Conservation (phyloP, 2,888 invertebrate species). For the Ceratothoa steindachneri region DNA sequence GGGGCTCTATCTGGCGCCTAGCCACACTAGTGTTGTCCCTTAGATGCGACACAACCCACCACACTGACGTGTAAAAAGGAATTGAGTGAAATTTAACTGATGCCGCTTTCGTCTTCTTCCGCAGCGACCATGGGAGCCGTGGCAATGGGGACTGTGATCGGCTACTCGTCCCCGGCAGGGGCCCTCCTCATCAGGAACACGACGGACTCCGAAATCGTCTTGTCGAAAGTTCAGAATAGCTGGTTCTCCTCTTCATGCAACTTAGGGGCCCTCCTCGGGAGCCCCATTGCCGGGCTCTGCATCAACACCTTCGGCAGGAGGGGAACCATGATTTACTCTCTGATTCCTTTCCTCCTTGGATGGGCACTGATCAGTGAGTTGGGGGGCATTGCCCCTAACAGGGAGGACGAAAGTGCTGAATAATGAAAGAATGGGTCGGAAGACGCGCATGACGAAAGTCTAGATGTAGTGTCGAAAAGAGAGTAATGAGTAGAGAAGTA, state of each 20-base stretch:
- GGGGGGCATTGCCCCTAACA: too few relatives aligned
- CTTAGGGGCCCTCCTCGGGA: constrained; percentile 75
- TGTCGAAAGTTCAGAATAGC: constrained; percentile 24
- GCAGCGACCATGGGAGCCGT: constrained; percentile 41
- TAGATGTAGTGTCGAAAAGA: too few relatives aligned
- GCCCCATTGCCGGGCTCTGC: constrained; percentile 73
- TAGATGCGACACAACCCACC: too few relatives aligned
- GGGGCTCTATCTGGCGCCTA: too few relatives aligned
- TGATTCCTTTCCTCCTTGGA: constrained; percentile 65
- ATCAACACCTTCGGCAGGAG: constrained; percentile 77
- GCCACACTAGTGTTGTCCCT: too few relatives aligned
- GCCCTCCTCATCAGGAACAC: constrained; percentile 26
- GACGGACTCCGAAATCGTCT: neutral
- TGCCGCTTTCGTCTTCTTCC: too few relatives aligned
- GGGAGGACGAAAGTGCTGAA: too few relatives aligned
- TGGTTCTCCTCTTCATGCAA: constrained; percentile 69
- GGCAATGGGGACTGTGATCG: constrained; percentile 32
- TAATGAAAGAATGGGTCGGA: too few relatives aligned
- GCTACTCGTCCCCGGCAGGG: constrained; percentile 42
- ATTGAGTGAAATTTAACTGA: too few relatives aligned
- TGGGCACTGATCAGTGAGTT: constrained; percentile 64
- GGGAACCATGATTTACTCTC: constrained; percentile 70
- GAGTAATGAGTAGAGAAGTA: too few relatives aligned
- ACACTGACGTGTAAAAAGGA: too few relatives aligned
- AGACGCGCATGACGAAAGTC: too few relatives aligned